These are phyloP conservation scores for Vesta saturnalis DNA, from an alignment of 2,888 invertebrate species.

Conservation along the genomic window DNA sequence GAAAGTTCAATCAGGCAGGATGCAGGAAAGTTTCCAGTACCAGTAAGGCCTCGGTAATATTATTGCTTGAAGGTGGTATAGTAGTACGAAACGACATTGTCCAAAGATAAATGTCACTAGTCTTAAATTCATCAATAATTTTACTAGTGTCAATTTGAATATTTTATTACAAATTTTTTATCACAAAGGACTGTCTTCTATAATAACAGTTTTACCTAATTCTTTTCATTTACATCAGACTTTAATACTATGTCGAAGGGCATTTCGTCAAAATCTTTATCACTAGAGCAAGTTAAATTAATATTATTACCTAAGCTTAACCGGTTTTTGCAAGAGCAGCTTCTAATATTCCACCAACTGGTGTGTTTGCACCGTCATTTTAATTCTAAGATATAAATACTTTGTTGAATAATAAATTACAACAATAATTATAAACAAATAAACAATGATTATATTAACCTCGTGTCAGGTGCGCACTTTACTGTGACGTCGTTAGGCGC, in stretches of 20 bases:
- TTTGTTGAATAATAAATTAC: no score
- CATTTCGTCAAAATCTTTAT: no score
- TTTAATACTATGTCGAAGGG: not conserved
- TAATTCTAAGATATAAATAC: no score
- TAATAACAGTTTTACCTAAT: not conserved
- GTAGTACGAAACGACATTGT: not conserved
- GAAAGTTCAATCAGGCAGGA: not conserved
- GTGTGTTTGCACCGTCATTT: no score
- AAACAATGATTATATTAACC: no score
- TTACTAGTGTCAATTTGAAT: not conserved
- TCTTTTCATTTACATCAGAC: not conserved
- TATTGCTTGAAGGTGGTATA: not conserved
- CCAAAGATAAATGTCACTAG: not conserved
- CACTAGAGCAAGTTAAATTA: not conserved
- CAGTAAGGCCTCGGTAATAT: not conserved
- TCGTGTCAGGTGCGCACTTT: no score
- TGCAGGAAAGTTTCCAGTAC: not conserved
- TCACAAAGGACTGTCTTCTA: not conserved
- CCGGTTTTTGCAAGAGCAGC: no score
- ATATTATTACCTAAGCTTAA: no score
- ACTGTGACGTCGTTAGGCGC: no score
- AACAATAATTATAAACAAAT: no score
- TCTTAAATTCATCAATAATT: not conserved
- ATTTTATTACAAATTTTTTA: not conserved
- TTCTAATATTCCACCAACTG: no score